These are phyloP conservation scores for Hyalella azteca DNA, from an alignment of 2,888 invertebrate genomes.

Conservation along the genomic window DNA sequence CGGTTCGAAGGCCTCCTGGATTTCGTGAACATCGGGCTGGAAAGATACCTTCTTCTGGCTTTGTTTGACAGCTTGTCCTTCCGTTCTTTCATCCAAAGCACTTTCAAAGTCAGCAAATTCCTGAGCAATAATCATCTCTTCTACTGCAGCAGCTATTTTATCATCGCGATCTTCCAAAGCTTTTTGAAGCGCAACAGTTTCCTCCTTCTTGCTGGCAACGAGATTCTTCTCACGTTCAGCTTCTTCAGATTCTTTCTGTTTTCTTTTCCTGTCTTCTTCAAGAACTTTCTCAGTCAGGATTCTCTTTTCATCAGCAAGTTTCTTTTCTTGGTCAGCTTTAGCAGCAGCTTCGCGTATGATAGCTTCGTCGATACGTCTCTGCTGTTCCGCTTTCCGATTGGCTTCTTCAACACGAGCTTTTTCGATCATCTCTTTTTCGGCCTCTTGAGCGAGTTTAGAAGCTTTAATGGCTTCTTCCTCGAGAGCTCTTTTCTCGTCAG, in stretches of 20 bases:
- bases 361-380: not conserved
- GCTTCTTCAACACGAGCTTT: constrained; percentile 9
- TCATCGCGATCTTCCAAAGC: not conserved
- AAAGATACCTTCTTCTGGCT: constrained; percentile 19
- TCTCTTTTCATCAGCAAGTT: not conserved
- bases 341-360: not conserved
- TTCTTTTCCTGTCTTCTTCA: not conserved
- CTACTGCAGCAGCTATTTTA: not conserved
- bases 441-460: not conserved
- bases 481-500: not conserved
- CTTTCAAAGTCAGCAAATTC: constrained; percentile 4
- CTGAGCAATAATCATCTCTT: constrained; percentile 15
- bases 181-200: not conserved
- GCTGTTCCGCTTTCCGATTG: not conserved
- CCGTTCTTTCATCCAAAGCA: not conserved
- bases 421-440: not conserved
- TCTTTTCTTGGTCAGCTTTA: not conserved
- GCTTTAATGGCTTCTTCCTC: not conserved
- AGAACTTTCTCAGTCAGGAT: not conserved
- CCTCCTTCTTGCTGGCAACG: not conserved
- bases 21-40: not conserved
- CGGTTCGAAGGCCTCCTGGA: not conserved
- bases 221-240: not conserved
- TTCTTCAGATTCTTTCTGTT: not conserved
- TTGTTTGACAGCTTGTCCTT: not conserved